Percentiles rank a stretch among this genome's conserved stretches.
Evolutionary conservation across 2,797 vertebrate genomes (phyloP).

Genomic region (Gambusia yucatana): DNA sequence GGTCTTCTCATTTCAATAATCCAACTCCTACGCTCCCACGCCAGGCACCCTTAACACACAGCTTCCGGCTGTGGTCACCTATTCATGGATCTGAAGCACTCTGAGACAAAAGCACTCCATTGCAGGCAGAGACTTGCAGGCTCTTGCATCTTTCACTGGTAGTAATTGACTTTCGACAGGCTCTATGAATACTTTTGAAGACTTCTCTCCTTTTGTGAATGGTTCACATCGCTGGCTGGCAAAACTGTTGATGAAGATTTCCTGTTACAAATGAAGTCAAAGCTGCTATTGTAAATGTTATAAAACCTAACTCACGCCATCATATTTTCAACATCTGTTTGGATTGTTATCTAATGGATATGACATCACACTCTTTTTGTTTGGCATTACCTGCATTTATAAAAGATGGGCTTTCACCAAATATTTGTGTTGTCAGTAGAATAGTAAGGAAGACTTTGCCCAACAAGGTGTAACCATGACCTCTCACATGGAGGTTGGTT

Average conservation of each 20-base stretch:
- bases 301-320: neutral
- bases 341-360: neutral
- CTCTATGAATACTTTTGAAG: conserved; percentile 13
- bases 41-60: conserved; percentile 31
- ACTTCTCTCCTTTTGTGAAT: neutral
- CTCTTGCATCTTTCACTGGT: conserved; percentile 26
- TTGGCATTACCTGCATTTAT: neutral
- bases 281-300: conserved; percentile 16
- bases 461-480: neutral
- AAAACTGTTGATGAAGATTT: conserved; percentile 33
- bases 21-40: conserved; percentile 78
- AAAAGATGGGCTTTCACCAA: neutral
- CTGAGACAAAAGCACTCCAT: conserved; percentile 35
- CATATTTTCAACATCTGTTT: neutral
- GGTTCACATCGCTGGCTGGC: neutral
- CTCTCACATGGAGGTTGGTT: neutral
- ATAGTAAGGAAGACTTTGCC: neutral
- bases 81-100: conserved; percentile 28
- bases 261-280: conserved; percentile 20
- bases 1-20: conserved; percentile 69
- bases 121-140: conserved; percentile 5
- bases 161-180: conserved; percentile 27
- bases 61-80: conserved; percentile 51
- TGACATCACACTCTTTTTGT: neutral
- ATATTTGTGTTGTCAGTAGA: neutral